Conservation (phyloP, 2,797 vertebrate genomes). For the Megalops cyprinoides region DNA sequence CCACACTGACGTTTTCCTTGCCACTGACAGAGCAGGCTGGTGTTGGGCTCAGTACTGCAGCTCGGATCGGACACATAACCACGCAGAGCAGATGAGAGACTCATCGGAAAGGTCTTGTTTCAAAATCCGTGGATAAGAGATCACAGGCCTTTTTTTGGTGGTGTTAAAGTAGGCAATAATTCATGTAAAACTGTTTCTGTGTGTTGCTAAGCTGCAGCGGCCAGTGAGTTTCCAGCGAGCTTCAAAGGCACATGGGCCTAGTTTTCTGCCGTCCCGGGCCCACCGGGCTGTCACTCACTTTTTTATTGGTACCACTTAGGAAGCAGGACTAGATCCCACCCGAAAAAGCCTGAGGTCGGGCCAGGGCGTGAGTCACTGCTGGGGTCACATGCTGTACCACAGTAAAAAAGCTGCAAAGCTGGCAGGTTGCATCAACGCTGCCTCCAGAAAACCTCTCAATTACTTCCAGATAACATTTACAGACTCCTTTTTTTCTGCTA, state of each 20-base stretch:
- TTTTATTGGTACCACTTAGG: constrained; percentile 10
- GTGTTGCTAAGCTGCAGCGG: neutral
- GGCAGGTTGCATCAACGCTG: neutral
- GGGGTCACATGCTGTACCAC: neutral
- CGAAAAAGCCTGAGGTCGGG: neutral
- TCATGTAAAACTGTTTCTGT: neutral
- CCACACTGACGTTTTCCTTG: constrained; percentile 1
- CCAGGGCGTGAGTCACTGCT: neutral
- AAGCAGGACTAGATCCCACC: neutral
- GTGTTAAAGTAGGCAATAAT: neutral
- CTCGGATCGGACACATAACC: neutral
- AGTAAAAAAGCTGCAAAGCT: neutral
- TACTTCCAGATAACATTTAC: constrained; percentile 12
- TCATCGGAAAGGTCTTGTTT: neutral
- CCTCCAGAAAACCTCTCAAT: neutral
- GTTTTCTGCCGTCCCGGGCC: neutral
- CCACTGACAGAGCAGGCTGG: neutral
- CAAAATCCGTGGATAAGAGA: neutral
- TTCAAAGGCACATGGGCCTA: neutral
- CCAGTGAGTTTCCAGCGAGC: constrained; percentile 1
- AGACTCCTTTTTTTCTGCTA: neutral
- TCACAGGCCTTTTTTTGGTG: neutral
- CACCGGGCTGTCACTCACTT: neutral
- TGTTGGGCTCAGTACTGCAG: neutral
- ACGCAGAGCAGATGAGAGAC: neutral